Evolutionary conservation across 53 echinoderm and acorn worm genomes (phyloP).

Genomic region (Holothuria leucospilota): DNA sequence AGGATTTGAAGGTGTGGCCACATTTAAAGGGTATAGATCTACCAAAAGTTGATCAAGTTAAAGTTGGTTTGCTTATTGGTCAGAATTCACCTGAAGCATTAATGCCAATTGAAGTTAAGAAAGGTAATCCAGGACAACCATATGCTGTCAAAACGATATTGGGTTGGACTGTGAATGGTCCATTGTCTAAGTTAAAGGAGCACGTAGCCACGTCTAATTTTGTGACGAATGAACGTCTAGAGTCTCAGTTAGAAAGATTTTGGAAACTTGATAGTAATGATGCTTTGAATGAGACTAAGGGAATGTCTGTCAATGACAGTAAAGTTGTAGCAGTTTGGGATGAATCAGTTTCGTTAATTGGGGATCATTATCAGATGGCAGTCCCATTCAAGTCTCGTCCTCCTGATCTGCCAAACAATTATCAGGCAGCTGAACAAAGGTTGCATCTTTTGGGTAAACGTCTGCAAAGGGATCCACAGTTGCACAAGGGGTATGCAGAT

Average conservation of each 20-base stretch:
- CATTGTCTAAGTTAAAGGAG: neutral
- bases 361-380: constrained; percentile 17
- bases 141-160: constrained; percentile 40
- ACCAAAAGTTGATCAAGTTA: constrained; percentile 9
- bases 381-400: neutral
- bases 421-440: constrained; percentile 9
- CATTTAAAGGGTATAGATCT: neutral
- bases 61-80: constrained; percentile 54
- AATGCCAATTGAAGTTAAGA: constrained; percentile 30
- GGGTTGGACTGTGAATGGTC: constrained; percentile 47
- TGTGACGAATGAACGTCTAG: no score
- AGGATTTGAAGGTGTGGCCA: no score
- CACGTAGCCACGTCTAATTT: neutral
- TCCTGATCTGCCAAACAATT: constrained; percentile 25
- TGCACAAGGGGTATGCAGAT: neutral
- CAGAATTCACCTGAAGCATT: constrained; percentile 34
- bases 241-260: no score
- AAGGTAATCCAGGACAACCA: constrained; percentile 13
- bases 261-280: no score
- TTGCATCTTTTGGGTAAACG: constrained; percentile 11
- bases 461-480: constrained; percentile 8
- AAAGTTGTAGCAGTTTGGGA: neutral
- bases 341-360: neutral
- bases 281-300: neutral
- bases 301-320: constrained; percentile 2